A percentile compares a stretch with the other conserved stretches of the same genome.
Conservation (phyloP, 2,888 invertebrate species). For the Agapetus fuscipes region DNA sequence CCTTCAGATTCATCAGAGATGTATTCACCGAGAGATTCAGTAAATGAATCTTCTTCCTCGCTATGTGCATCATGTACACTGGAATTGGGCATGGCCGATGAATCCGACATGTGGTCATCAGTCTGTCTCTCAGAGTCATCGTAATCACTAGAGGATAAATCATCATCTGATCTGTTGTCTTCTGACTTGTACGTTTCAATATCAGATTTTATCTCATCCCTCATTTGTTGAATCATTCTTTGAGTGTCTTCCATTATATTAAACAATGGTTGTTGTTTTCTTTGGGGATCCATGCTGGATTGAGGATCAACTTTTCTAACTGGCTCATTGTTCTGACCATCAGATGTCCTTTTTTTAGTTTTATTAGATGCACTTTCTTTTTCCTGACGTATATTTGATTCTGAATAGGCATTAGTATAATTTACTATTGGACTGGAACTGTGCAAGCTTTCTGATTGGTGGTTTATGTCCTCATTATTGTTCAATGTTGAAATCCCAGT, state of each 20-base stretch:
- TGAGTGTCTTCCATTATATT: conserved; percentile 53
- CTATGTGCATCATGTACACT: conserved; percentile 15
- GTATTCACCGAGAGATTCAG: conserved; percentile 2
- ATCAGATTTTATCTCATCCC: conserved; percentile 51
- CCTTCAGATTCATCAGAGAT: conserved; percentile 26
- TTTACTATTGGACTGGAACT: too few species aligned
- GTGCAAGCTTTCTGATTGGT: too few species aligned
- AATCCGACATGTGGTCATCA: conserved; percentile 18
- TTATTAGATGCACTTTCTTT: too few species aligned
- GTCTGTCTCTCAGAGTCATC: conserved; percentile 39
- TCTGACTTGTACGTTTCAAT: conserved; percentile 39
- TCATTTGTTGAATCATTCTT: conserved; percentile 54
- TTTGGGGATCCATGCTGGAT: conserved; percentile 23
- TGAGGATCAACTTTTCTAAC: conserved; percentile 3
- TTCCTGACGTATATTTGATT: too few species aligned
- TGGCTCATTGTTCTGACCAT: too few species aligned
- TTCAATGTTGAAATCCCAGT: too few species aligned
- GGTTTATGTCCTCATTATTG: too few species aligned
- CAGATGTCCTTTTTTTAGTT: too few species aligned
- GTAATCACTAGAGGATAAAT: conserved; percentile 33
- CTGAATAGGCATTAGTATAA: too few species aligned
- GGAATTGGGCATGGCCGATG: conserved; percentile 18
- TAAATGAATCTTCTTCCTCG: conserved; percentile 12
- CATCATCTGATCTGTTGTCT: conserved; percentile 12
- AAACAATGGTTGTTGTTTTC: conserved; percentile 29